These are phyloP conservation scores for Meleagris gallopavo DNA, from an alignment of 2,113 vertebrate species.

Conservation along the genomic window DNA sequence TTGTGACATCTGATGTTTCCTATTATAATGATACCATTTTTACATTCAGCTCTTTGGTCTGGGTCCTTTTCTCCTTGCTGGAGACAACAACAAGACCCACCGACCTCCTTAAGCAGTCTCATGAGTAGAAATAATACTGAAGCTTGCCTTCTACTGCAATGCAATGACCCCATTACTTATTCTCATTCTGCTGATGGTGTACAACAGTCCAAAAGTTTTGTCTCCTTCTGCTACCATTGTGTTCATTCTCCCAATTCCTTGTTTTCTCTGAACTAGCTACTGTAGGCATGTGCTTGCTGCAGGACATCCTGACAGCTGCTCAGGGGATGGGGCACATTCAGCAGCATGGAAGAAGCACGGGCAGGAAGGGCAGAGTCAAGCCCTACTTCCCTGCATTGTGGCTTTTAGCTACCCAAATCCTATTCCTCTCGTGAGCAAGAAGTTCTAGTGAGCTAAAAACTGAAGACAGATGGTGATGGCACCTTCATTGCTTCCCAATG, in stretches of 20 bases:
- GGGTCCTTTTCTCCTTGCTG: background rate
- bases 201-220: background rate
- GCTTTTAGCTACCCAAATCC: background rate
- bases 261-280: rapidly evolving
- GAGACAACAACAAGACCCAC: background rate
- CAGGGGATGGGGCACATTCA: rapidly evolving
- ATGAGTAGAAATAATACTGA: background rate
- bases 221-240: rapidly evolving
- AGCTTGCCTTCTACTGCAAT: no score
- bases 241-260: background rate
- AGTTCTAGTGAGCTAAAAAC: background rate
- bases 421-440: background rate
- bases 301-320: background rate
- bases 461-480: background rate
- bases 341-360: rapidly evolving
- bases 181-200: background rate
- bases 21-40: background rate
- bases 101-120: rapidly evolving
- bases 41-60: background rate
- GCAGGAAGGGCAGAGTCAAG: rapidly evolving
- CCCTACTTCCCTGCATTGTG: background rate
- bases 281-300: rapidly evolving
- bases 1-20: background rate
- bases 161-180: background rate
- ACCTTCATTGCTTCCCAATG: background rate